Base-by-base conservation (phyloP, 1,140 invertebrate genomes). In the Danaus plexippus region DNA sequence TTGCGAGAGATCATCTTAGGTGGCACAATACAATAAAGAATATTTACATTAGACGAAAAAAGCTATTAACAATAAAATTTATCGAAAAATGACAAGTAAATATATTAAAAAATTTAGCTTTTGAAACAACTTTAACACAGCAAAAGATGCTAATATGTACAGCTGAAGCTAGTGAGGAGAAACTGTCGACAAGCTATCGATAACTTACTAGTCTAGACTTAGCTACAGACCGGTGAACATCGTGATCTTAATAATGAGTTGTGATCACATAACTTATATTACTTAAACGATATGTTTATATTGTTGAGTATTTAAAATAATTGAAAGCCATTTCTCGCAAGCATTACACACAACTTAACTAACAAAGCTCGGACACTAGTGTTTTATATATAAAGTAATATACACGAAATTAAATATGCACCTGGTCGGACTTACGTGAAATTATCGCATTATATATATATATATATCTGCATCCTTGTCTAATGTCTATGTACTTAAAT, bases 281-380 rank as follows among this genome's bases (percentile, higher is more conserved):
- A 73, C 50, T 67, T 65, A 70, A 80, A 77, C 68, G 77, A 84
- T 82, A 84, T 82, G 79, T 74, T 32, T 61, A 66, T 64, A 70
- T 78, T 78, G 73, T 75, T 77, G 73, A 80, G 75, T 79, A 76
- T 73, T 66, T 66, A 78, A 74, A 80, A 57, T 73, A 77, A 79
- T 71, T 69, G 62, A 59, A 66, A 73, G 71, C 71, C 65, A 61
- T 52, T 57, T 57, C 66, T 64, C 69, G 55, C 69, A 78, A 81
- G 75, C 77, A 52, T 73, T 77, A 83, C 78, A 80, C 70, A 77
- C 75, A 78, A 62, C 75, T 80, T 80, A 85, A 77, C 71, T 78
- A 83, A 72, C 79, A 85, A 78, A 83, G 75, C 78, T 77, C 78
- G 76, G 77, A 55, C 54, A 74, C 75, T 75, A 83, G 75, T 81